Conservation (phyloP, 2,888 invertebrate genomes). For the Agonopterix arenella region DNA sequence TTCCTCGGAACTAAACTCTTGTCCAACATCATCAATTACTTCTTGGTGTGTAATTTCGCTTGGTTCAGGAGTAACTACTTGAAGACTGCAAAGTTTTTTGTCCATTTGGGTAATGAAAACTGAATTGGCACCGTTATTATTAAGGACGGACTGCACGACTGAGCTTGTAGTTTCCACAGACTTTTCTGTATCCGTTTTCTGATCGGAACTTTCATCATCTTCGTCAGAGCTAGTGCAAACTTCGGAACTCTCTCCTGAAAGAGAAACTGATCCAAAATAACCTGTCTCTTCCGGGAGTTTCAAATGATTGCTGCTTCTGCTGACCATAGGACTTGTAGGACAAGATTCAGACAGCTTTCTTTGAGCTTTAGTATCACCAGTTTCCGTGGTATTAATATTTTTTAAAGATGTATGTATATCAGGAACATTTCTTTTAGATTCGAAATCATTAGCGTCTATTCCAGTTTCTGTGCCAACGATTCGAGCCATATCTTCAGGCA, state of each 20-base stretch:
- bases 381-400: conserved; percentile 43
- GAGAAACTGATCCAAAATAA: conserved; percentile 58
- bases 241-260: conserved; percentile 66
- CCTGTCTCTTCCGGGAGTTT: conserved; percentile 50
- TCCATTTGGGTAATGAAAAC: conserved; percentile 47
- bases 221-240: conserved; percentile 61
- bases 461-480: background rate
- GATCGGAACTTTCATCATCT: conserved; percentile 65
- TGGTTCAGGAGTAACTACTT: conserved; percentile 22
- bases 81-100: conserved; percentile 42
- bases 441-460: conserved; percentile 12
- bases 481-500: conserved; percentile 35
- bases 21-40: background rate
- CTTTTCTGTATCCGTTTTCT: conserved; percentile 61
- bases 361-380: conserved; percentile 13
- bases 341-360: conserved; percentile 65
- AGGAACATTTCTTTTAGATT: conserved; percentile 21
- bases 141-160: conserved; percentile 73
- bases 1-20: background rate
- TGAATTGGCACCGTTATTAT: conserved; percentile 39
- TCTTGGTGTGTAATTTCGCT: conserved; percentile 10
- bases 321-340: conserved; percentile 55
- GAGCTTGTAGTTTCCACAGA: conserved; percentile 75
- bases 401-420: conserved; percentile 57
- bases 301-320: conserved; percentile 51